Conservation (phyloP, 2,113 vertebrate genomes). For the Ptilorrhoa leucosticta region DNA sequence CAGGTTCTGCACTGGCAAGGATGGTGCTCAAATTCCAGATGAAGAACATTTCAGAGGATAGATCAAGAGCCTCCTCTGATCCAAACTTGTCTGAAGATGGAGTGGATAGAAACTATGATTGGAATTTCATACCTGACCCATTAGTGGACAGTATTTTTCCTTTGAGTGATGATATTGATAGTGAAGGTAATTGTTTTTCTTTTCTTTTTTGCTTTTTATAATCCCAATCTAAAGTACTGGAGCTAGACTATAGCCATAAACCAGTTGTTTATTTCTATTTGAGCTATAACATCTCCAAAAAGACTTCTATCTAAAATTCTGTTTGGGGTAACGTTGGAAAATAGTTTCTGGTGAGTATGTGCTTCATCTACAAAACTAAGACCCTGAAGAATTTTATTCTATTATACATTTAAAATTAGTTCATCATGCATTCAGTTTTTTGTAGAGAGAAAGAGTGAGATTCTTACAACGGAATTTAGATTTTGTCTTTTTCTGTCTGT, state of each 20-base stretch:
- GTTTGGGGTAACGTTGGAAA: not conserved
- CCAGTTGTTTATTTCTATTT: not conserved
- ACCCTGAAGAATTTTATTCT: not conserved
- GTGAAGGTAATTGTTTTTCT: conserved; percentile 77
- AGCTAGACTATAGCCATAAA: not conserved
- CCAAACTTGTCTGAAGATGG: conserved; percentile 74
- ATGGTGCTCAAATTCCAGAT: conserved; percentile 81
- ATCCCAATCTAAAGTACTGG: not conserved
- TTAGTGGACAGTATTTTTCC: conserved; percentile 74
- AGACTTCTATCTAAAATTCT: not conserved
- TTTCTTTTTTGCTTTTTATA: not conserved
- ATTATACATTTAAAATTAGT: not conserved
- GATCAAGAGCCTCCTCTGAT: conserved; percentile 50
- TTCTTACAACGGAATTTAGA: not conserved
- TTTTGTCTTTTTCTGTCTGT: not conserved
- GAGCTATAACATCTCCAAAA: not conserved
- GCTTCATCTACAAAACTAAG: not conserved
- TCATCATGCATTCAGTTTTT: not conserved
- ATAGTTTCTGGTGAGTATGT: not conserved
- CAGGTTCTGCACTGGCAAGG: conserved; percentile 79
- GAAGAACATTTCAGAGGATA: conserved; percentile 62
- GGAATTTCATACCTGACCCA: conserved; percentile 76
- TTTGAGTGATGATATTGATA: conserved; percentile 83
- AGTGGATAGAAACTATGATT: conserved; percentile 80
- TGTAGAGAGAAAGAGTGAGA: not conserved